Conservation (phyloP, 2,797 vertebrate species). For the Cygnus olor region DNA sequence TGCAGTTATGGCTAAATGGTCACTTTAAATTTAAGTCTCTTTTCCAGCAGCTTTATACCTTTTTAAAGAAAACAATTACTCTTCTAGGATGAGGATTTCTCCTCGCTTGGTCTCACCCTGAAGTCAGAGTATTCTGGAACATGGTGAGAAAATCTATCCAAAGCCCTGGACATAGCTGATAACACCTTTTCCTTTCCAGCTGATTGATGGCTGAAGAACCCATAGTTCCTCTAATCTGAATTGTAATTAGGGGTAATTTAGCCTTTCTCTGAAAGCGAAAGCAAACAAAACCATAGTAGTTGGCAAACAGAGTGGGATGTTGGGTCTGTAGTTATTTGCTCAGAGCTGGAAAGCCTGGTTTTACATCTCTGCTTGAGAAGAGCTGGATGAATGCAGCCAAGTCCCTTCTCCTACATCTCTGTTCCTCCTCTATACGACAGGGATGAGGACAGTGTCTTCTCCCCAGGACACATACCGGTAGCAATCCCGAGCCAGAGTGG, state of each 20-base stretch:
- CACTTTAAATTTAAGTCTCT: not conserved
- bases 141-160: not conserved
- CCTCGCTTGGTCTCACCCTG: not conserved
- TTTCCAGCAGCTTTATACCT: not conserved
- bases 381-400: not conserved
- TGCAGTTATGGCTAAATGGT: constrained; percentile 24
- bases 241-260: constrained; percentile 23
- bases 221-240: not conserved
- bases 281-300: not conserved
- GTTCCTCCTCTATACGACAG: rapidly evolving
- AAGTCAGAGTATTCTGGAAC: not conserved
- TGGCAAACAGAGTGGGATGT: not conserved
- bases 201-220: not conserved
- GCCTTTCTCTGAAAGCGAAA: not conserved
- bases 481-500: not conserved
- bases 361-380: not conserved
- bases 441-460: not conserved
- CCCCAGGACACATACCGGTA: not conserved
- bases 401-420: not conserved
- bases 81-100: not conserved
- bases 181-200: not conserved
- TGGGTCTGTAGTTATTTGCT: not conserved
- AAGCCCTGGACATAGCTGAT: not conserved
- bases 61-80: constrained; percentile 10
- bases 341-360: not conserved